Evolutionary conservation across 2,113 vertebrate genomes (phyloP).

Genomic region (Theropithecus gelada): DNA sequence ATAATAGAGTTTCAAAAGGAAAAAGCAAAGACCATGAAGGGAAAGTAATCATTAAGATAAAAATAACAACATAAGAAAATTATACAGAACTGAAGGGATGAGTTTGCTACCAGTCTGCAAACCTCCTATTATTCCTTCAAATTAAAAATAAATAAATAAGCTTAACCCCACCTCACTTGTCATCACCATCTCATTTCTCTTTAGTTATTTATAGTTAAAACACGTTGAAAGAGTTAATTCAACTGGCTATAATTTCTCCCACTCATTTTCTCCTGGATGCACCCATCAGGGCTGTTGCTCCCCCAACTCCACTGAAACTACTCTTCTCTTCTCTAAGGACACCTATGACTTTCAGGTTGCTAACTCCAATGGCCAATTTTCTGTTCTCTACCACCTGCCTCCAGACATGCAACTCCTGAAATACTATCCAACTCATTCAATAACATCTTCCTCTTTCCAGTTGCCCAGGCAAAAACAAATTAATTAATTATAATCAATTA

Average conservation of each 20-base stretch:
- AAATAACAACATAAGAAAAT: not conserved
- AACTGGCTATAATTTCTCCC: not conserved
- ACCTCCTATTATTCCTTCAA: not conserved
- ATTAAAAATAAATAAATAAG: not conserved
- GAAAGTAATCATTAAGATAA: not conserved
- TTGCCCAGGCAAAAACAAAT: not conserved
- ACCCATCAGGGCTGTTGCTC: not conserved
- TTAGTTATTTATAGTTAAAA: not conserved
- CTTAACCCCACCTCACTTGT: not conserved
- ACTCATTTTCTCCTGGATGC: not conserved
- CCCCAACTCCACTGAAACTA: not conserved
- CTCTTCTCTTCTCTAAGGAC: not conserved
- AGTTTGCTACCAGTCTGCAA: not conserved
- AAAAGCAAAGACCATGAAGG: not conserved
- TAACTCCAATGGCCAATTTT: not conserved
- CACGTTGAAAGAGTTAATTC: not conserved
- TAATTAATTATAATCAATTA: not conserved
- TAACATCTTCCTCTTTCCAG: not conserved
- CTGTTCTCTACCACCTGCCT: not conserved
- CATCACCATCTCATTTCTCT: not conserved
- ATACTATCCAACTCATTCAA: not conserved
- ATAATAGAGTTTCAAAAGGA: constrained; percentile 5
- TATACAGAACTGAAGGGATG: not conserved
- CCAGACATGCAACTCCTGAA: not conserved
- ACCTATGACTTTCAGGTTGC: not conserved